Conservation (phyloP, 2,113 vertebrate genomes). For the Cryptomyrus ogoouensis region DNA sequence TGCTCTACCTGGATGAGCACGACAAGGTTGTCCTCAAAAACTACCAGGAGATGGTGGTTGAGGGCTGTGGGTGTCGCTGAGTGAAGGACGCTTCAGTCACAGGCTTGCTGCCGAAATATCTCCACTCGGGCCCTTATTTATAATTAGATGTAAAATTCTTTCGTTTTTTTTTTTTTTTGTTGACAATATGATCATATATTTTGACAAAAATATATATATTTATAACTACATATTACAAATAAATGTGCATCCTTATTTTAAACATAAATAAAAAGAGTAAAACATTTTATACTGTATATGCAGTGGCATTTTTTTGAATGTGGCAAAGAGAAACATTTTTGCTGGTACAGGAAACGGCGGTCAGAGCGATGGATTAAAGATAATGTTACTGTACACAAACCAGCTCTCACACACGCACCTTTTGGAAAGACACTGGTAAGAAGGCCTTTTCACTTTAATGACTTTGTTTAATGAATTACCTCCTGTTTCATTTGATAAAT, state of each 20-base stretch:
- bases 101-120: conserved; percentile 49
- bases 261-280: conserved; percentile 76
- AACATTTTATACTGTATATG: conserved; percentile 74
- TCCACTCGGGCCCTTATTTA: conserved; percentile 90
- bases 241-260: conserved; percentile 97
- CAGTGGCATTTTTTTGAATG: conserved; percentile 68
- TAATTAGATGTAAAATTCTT: conserved; percentile 78
- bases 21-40: conserved; percentile 98
- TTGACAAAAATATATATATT: conserved; percentile 97
- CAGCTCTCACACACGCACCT: background rate
- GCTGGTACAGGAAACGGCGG: conserved; percentile 46
- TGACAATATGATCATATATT: conserved; percentile 99
- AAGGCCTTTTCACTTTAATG: background rate
- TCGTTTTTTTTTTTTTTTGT: conserved; percentile 71
- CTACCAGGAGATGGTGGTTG: conserved; percentile 99
- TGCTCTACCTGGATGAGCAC: conserved; percentile 97
- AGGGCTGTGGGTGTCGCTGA: conserved; percentile 93
- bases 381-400: background rate
- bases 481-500: background rate
- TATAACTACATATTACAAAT: conserved; percentile 98
- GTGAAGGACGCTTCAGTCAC: conserved; percentile 8
- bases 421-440: background rate
- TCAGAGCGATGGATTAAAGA: background rate
- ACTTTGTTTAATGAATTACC: background rate
- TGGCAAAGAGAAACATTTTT: conserved; percentile 52